These are phyloP conservation scores for Cathartes aura DNA, from an alignment of 2,113 vertebrate species.

Conservation along the genomic window DNA sequence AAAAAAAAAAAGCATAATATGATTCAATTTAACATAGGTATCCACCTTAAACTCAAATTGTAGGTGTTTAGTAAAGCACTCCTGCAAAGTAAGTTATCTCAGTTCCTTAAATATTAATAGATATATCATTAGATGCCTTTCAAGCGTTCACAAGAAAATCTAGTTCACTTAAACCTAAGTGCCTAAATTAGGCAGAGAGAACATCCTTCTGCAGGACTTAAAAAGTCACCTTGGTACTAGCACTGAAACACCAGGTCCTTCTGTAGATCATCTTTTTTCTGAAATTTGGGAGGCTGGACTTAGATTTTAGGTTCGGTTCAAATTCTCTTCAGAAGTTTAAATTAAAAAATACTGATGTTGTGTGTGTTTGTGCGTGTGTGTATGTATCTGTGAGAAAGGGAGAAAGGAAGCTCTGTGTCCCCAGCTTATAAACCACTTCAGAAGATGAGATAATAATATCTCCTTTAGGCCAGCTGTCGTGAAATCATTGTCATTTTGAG, in stretches of 20 bases:
- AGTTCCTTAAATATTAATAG: neutral
- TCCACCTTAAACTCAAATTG: neutral
- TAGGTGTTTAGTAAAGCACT: neutral
- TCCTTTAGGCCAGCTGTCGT: neutral
- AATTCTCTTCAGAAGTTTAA: neutral
- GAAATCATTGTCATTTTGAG: neutral
- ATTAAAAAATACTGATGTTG: neutral
- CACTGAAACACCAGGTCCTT: neutral
- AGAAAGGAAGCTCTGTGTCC: neutral
- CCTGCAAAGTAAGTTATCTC: neutral
- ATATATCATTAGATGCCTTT: neutral
- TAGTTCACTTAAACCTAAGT: neutral
- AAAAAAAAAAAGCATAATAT: neutral
- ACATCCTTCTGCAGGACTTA: neutral
- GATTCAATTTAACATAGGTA: neutral
- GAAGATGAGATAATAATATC: neutral
- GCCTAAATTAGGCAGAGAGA: neutral
- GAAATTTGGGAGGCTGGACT: neutral
- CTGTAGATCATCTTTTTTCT: neutral
- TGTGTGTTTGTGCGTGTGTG: accelerated
- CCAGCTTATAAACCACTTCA: neutral
- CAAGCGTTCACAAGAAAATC: neutral
- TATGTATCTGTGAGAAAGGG: neutral
- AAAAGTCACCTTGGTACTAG: neutral
- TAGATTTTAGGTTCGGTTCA: neutral